phyloP scores from a whole-genome alignment of 2,797 vertebrate genomes.

The Loris lydekkerianus region DNA sequence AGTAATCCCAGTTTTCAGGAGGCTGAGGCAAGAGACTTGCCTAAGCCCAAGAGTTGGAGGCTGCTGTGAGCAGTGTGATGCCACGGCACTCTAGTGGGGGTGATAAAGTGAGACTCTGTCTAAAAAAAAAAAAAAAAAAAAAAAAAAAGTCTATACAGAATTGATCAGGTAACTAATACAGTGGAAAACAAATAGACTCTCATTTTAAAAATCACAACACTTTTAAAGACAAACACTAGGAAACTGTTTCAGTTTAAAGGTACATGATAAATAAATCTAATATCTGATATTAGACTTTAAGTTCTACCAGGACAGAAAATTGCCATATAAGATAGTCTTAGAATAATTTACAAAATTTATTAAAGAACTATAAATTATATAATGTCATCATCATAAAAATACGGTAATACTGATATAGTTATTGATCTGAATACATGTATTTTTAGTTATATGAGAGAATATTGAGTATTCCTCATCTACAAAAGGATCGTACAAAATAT shows the following conservation, averaged over 20 bases:
- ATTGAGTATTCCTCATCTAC: neutral
- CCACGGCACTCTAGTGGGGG: no score
- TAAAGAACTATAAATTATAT: neutral
- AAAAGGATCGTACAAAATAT: neutral
- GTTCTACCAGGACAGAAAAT: neutral
- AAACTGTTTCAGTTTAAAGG: neutral
- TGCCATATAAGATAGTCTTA: neutral
- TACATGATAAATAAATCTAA: neutral
- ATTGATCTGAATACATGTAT: neutral
- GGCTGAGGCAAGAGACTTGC: no score
- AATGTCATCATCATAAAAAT: neutral
- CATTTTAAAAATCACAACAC: neutral
- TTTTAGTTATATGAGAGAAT: neutral
- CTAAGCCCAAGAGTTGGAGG: no score
- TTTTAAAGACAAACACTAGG: neutral
- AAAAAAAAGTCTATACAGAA: no score
- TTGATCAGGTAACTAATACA: no score
- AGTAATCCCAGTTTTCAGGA: no score
- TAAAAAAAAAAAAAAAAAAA: no score
- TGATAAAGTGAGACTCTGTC: no score
- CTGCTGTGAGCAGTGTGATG: no score
- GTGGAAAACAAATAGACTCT: neutral
- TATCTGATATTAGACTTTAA: neutral
- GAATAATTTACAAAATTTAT: neutral
- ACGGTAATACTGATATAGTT: neutral